phyloP scores from a whole-genome alignment of 1,140 invertebrate species.

The Ruditapes philippinarum region DNA sequence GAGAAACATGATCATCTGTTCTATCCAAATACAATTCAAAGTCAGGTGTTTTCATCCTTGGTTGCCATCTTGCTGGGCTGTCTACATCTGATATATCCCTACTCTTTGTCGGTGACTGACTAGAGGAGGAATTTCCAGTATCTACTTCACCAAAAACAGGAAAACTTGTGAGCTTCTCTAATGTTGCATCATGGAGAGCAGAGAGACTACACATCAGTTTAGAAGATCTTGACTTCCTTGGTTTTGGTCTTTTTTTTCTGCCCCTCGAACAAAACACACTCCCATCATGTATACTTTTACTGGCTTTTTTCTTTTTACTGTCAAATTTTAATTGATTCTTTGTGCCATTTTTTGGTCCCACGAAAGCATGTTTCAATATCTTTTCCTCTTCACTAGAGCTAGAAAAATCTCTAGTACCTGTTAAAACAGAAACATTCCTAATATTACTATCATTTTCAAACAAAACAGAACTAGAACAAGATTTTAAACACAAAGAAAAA shows the following conservation, averaged over 20 bases:
- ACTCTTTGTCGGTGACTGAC: constrained; percentile 52
- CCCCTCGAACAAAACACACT: constrained; percentile 77
- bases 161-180: constrained; percentile 78
- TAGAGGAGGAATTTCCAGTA: constrained; percentile 14
- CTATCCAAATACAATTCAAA: constrained; percentile 70
- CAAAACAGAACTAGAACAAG: neutral
- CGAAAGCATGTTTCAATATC: neutral
- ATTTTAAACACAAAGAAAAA: neutral
- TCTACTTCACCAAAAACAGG: constrained; percentile 34
- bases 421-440: constrained; percentile 32
- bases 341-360: neutral
- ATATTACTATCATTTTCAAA: neutral
- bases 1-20: constrained; percentile 73
- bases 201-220: constrained; percentile 82
- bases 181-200: constrained; percentile 82
- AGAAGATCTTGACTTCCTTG: constrained; percentile 40
- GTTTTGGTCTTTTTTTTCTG: constrained; percentile 59
- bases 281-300: constrained; percentile 68
- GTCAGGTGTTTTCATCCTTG: constrained; percentile 8
- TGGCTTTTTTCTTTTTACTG: constrained; percentile 63
- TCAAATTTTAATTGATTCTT: constrained; percentile 3
- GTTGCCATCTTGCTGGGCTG: constrained; percentile 29
- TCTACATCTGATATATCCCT: constrained; percentile 51
- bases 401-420: constrained; percentile 54
- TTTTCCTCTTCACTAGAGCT: constrained; percentile 52